Evolutionary conservation across 1,140 invertebrate species (phyloP), one percentile per base, ranked within the genome.

Genomic region (Dendrolimus kikuchii): DNA sequence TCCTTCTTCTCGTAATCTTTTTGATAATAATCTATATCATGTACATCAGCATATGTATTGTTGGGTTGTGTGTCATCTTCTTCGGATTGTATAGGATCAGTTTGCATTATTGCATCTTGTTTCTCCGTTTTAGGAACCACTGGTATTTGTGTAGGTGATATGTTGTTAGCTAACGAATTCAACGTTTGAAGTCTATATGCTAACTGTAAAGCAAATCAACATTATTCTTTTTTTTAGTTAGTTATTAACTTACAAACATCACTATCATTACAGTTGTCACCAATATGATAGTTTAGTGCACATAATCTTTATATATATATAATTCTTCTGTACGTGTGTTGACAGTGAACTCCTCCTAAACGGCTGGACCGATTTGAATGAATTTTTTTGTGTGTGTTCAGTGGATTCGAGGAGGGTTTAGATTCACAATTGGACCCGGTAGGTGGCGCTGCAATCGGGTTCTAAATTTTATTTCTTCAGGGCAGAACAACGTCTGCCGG

Each of bases 31-130:
- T 65, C 69, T 46, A 71, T 75, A 4, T 81, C 74, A 7, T 70
- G 71, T 0, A 61, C 56, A 40, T 78, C 77, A 39, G 60, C 69
- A 42, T 68, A 79, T 2, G 59, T 72, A 53, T 68, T 68, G 60
- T 60, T 73, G 9, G 61, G 65, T 39, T 70, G 69, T 0, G 66
- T 56, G 5, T 80, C 75, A 5, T 83, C 81, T 1, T 82, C 82
- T 40, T 86, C 80, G 0, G 64, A 65, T 0, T 61, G 58, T 7
- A 83, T 60, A 0, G 82, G 82, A 40, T 86, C 82, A 0, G 82
- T 86, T 66, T 86, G 82, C 80, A 86, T 86, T 5, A 78, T 68
- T 0, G 82, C 82, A 49, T 86, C 82, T 41, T 85, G 81, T 57
- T 83, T 86, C 48, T 70, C 74, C 0, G 81, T 74, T 56, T 74